Conservation (phyloP, 2,113 vertebrate genomes). For the Pedionomus torquatus region DNA sequence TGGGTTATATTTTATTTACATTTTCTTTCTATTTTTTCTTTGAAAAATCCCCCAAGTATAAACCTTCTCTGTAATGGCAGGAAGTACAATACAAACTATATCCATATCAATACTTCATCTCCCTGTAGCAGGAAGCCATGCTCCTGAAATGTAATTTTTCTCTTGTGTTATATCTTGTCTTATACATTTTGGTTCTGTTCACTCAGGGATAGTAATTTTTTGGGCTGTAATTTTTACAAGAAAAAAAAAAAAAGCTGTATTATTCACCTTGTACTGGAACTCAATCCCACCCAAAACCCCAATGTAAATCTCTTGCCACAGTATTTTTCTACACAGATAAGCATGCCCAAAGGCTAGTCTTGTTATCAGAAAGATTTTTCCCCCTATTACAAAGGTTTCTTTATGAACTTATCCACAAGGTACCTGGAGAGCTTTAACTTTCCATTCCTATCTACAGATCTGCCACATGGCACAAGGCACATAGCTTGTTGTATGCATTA, state of each 20-base stretch:
- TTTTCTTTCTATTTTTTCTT: not conserved
- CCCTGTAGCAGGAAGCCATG: not conserved
- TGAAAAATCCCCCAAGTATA: not conserved
- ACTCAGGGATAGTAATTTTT: not conserved
- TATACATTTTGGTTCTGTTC: not conserved
- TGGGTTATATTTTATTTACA: slow-evolving; percentile 1
- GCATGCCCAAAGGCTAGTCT: not conserved
- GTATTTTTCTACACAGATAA: not conserved
- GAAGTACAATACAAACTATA: not conserved
- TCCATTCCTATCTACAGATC: not conserved
- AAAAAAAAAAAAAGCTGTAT: not conserved
- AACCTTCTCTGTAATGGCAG: not conserved
- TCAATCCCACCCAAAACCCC: not conserved
- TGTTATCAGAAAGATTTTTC: not conserved
- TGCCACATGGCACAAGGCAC: not conserved
- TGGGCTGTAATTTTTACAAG: not conserved
- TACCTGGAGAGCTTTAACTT: not conserved
- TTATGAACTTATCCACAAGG: not conserved
- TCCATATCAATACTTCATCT: not conserved
- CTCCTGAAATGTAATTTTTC: not conserved
- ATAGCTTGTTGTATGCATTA: not conserved
- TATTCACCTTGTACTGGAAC: not conserved
- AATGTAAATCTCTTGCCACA: not conserved
- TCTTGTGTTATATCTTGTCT: not conserved
- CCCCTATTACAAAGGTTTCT: not conserved